Evolutionary conservation across 2,113 vertebrate genomes (phyloP), one percentile per base, ranked within the genome.

Genomic region (Gymnobelideus leadbeateri): DNA sequence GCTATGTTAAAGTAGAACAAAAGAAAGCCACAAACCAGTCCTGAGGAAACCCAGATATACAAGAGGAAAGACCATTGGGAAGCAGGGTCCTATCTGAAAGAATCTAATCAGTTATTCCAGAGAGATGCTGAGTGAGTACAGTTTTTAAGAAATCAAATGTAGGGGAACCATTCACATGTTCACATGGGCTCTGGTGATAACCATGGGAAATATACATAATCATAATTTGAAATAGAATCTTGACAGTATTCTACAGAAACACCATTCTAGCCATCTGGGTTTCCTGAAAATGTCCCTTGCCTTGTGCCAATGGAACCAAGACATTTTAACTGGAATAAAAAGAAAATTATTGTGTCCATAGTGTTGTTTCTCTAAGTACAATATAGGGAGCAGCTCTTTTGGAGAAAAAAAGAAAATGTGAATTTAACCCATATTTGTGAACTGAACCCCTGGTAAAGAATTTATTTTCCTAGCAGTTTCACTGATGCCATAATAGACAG

Each of bases 401-500:
- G 12, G 19, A 93, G n/a, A 8, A 3, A 68, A 68, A 43, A 68
- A 68, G 68, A 84, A 84, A 84, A 43, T 43, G 46, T 51, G 28
- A 95, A 94, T 94, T 95, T 84, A 25, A 90, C n/a, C 92, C 31
- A 1, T 92, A 96, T 93, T 92, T 89, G 96, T 50, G 46, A 50
- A 96, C 91, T 92, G 77, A 51, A 89, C 91, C 90, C 95, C 89
- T 68, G 91, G 31, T 91, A 89, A 96, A 95, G 68, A 94, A 89
- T 93, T 92, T 91, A 95, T 96, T 97, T 96, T 46, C 91, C 51
- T 14, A 92, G 68, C 43, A 93, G 54, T 95, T 97, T 97, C 96
- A 93, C 46, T 89, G 91, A 96, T 94, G 61, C 92, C 92, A 90
- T 97, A 96, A 97, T 93, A 97, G 93, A 95, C 92, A 93, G 89